Conservation (phyloP, 2,797 vertebrate species). For the Euphonia xanthogaster region DNA sequence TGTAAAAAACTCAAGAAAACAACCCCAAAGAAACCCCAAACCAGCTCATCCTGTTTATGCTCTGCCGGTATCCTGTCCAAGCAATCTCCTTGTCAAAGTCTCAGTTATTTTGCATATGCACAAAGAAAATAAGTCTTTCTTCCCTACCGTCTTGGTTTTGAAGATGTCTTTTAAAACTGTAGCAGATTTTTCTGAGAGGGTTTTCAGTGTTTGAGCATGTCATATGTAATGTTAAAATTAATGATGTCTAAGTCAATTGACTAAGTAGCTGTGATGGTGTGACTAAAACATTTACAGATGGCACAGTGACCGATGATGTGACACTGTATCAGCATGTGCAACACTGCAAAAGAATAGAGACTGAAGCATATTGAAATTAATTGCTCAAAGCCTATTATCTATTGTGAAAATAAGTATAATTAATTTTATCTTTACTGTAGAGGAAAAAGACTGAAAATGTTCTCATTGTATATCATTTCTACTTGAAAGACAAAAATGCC, state of each 20-base stretch:
- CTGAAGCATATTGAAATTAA: background rate
- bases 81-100: background rate
- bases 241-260: background rate
- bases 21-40: background rate
- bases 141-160: background rate
- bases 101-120: background rate
- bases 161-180: background rate
- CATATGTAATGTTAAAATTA: background rate
- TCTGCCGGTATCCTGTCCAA: background rate
- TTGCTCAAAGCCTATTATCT: background rate
- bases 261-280: background rate
- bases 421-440: background rate
- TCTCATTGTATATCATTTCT: background rate
- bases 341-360: background rate
- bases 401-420: background rate
- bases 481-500: background rate
- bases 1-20: background rate
- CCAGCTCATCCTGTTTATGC: background rate
- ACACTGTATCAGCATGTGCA: background rate
- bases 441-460: background rate
- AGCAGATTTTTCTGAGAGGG: background rate
- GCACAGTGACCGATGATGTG: background rate
- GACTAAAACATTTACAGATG: constrained; percentile 44
- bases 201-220: background rate
- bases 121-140: background rate